A percentile compares a stretch with the other conserved stretches of the same genome.
Evolutionary conservation across 2,888 invertebrate species (phyloP).

Genomic region (Zhuqinia jingwanae): DNA sequence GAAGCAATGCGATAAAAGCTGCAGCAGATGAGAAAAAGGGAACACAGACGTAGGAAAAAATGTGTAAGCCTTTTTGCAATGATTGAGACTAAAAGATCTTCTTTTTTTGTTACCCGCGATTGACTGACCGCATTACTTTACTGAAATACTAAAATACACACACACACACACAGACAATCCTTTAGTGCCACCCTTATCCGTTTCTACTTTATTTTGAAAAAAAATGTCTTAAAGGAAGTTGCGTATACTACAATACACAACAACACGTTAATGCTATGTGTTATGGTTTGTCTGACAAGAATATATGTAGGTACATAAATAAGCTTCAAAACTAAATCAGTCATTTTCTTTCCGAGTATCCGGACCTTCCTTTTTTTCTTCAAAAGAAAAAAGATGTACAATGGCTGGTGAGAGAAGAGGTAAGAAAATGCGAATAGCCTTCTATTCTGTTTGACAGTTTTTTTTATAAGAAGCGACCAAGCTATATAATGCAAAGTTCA

Average conservation of each 20-base stretch:
- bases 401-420: background rate
- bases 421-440: background rate
- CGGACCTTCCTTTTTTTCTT: background rate
- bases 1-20: conserved; percentile 40
- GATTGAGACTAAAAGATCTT: conserved; percentile 65
- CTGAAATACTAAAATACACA: conserved; percentile 27
- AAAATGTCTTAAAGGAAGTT: background rate
- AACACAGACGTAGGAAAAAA: conserved; percentile 12
- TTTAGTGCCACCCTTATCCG: background rate
- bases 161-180: conserved; percentile 21
- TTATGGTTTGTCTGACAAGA: background rate
- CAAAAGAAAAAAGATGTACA: background rate
- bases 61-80: conserved; percentile 64
- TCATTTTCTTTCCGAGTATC: conserved; percentile 20
- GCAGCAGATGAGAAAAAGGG: conserved; percentile 38
- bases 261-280: background rate
- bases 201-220: background rate
- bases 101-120: conserved; percentile 21
- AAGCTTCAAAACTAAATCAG: background rate
- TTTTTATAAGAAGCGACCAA: background rate
- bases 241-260: too few species aligned
- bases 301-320: too few species aligned
- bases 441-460: background rate
- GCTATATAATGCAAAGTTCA: background rate
- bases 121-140: conserved; percentile 23